Evolutionary conservation across 1,140 invertebrate genomes (phyloP).

Genomic region (Maconellicoccus hirsutus): DNA sequence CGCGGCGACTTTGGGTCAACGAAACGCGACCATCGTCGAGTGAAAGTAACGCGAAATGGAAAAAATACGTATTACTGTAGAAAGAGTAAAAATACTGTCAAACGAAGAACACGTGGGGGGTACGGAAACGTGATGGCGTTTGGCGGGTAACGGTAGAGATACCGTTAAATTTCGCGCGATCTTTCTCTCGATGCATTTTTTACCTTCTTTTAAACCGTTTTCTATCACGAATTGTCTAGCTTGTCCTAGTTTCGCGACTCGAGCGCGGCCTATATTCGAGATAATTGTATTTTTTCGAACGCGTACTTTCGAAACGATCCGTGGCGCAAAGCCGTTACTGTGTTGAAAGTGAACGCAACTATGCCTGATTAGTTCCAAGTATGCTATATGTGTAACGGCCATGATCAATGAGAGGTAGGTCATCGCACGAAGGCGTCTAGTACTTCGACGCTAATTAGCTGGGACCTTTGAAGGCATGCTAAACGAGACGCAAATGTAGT

Average conservation of each 20-base stretch:
- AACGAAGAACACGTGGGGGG: not conserved
- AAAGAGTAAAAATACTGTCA: not conserved
- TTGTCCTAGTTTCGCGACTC: not conserved
- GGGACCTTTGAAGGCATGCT: no score
- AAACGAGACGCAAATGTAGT: no score
- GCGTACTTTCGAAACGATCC: no score
- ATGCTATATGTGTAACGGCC: not conserved
- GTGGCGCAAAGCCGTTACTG: not conserved
- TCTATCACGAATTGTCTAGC: not conserved
- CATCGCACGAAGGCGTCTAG: no score
- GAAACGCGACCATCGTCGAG: constrained; percentile 6
- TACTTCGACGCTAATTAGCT: no score
- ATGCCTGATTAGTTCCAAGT: not conserved
- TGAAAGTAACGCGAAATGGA: not conserved
- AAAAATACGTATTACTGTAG: no score
- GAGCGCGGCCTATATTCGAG: not conserved
- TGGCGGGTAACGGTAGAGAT: not conserved
- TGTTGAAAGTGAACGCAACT: not conserved
- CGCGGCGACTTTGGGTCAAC: not conserved
- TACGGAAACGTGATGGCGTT: not conserved
- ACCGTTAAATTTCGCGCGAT: not conserved
- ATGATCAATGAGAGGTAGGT: not conserved
- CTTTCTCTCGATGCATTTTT: not conserved
- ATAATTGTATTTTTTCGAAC: not conserved
- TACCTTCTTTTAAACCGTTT: not conserved